Evolutionary conservation across 2,888 invertebrate species (phyloP).

Genomic region (Drosophila dives): DNA sequence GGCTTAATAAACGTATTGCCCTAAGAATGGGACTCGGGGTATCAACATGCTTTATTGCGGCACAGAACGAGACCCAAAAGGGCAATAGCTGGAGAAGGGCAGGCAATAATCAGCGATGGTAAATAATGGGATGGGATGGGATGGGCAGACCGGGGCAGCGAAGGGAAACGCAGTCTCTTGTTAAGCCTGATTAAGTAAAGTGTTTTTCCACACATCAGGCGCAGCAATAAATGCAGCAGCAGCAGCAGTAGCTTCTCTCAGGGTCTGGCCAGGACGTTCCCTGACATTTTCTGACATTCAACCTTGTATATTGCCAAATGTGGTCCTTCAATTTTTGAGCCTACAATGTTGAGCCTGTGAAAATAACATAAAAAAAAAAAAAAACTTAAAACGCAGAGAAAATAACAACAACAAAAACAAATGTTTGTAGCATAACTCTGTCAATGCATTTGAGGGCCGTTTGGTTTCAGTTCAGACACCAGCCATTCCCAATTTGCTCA

Average conservation of each 20-base stretch:
- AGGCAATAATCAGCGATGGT: not conserved
- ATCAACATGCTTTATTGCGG: conserved; percentile 44
- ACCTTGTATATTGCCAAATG: conserved; percentile 76
- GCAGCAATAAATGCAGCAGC: conserved; percentile 2
- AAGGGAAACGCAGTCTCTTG: not conserved
- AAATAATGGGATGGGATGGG: not conserved
- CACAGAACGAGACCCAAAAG: conserved; percentile 19
- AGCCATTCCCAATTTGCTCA: conserved; percentile 56
- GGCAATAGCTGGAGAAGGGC: not conserved
- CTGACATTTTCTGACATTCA: conserved; percentile 70
- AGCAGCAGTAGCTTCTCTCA: conserved; percentile 51
- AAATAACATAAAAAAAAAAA: conserved; percentile 21
- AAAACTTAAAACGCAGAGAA: conserved; percentile 27
- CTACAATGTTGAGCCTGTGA: conserved; percentile 67
- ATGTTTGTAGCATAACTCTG: conserved; percentile 70
- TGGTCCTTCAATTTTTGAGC: conserved; percentile 75
- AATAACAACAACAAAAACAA: conserved; percentile 21
- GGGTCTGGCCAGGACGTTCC: conserved; percentile 41
- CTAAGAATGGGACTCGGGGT: conserved; percentile 35
- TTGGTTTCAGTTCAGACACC: conserved; percentile 41
- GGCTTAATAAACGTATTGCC: conserved; percentile 74
- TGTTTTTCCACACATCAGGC: conserved; percentile 34
- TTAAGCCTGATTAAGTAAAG: conserved; percentile 37
- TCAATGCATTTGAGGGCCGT: conserved; percentile 79
- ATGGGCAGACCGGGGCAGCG: not conserved